Evolutionary conservation across 1,140 invertebrate species (phyloP).

Genomic region (Hirudo medicinalis): DNA sequence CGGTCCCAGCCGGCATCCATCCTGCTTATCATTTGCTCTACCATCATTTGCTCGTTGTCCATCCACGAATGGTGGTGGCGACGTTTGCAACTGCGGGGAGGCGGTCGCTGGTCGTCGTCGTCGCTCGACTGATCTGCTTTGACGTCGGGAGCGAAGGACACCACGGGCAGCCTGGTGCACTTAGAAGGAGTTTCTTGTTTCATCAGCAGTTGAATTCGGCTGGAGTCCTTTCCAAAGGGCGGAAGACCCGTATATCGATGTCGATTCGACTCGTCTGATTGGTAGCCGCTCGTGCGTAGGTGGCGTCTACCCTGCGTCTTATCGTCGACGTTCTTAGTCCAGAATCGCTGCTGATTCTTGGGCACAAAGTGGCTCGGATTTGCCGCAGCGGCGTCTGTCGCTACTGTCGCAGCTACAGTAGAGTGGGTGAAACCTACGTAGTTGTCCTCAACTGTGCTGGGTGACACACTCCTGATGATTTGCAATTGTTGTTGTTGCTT

Average conservation of each 20-base stretch:
- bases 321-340: neutral
- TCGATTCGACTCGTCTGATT: too few relatives aligned
- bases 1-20: slow-evolving; percentile 31
- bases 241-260: too few relatives aligned
- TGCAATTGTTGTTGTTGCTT: neutral
- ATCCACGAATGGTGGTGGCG: slow-evolving; percentile 9
- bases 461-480: neutral
- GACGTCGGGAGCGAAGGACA: slow-evolving; percentile 7
- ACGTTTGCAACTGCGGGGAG: neutral
- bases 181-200: neutral
- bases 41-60: slow-evolving; percentile 6
- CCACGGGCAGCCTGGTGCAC: neutral
- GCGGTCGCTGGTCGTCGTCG: slow-evolving; percentile 3
- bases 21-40: neutral
- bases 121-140: neutral
- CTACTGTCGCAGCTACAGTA: neutral
- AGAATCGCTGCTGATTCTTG: slow-evolving; percentile 7
- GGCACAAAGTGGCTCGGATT: slow-evolving; percentile 1
- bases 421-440: slow-evolving; percentile 2
- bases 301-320: neutral
- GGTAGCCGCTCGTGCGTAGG: neutral
- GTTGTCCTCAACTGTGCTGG: neutral
- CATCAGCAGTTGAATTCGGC: neutral
- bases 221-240: neutral
- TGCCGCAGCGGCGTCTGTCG: too few relatives aligned